Evolutionary conservation across 2,888 invertebrate species (phyloP).

Genomic region (Melinaea marsaeus): DNA sequence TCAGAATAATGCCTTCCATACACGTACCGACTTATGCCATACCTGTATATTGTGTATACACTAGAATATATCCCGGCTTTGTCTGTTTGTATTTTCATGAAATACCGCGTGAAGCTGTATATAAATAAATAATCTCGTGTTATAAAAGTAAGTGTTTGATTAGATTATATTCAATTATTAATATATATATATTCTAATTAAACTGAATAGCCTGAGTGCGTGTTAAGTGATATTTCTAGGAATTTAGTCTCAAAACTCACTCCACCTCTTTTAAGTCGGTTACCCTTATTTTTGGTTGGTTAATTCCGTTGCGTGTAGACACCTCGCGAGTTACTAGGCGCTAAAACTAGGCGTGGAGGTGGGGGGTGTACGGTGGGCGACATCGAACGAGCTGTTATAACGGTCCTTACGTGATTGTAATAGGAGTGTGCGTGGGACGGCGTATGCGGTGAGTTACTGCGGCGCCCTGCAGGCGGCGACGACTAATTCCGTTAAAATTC

Average conservation of each 20-base stretch:
- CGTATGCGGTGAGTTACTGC: slow-evolving; percentile 65
- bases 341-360: slow-evolving; percentile 63
- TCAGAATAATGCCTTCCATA: slow-evolving; percentile 25
- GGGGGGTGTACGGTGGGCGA: slow-evolving; percentile 48
- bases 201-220: too few relatives aligned
- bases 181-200: too few relatives aligned
- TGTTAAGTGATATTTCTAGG: background rate
- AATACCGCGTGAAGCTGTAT: too few relatives aligned
- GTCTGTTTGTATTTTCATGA: too few relatives aligned
- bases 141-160: too few relatives aligned
- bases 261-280: slow-evolving; percentile 16
- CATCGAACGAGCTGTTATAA: background rate
- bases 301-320: slow-evolving; percentile 67
- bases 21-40: slow-evolving; percentile 18
- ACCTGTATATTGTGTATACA: background rate
- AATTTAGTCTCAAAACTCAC: background rate
- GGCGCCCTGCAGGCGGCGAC: slow-evolving; percentile 73
- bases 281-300: slow-evolving; percentile 47
- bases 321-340: slow-evolving; percentile 64
- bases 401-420: background rate
- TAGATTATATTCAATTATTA: too few relatives aligned
- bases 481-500: slow-evolving; percentile 78
- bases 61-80: too few relatives aligned
- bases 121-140: too few relatives aligned
- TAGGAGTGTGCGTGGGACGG: slow-evolving; percentile 16